These are phyloP conservation scores for Coecobrya sp. DNA, from an alignment of 2,888 invertebrate species.

Conservation along the genomic window DNA sequence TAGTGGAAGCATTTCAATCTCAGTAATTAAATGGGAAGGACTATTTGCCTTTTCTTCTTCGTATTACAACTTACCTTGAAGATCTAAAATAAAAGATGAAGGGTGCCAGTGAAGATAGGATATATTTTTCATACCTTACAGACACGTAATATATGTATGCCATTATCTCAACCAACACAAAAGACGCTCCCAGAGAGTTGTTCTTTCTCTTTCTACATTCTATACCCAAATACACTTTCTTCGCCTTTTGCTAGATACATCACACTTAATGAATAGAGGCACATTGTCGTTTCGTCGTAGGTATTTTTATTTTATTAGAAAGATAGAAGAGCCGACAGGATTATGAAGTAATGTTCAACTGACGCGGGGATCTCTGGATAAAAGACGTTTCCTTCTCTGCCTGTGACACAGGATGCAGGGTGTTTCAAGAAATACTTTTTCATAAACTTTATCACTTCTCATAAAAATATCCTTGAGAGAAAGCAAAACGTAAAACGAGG, in stretches of 20 bases:
- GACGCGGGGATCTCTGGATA: background rate
- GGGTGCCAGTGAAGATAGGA: background rate
- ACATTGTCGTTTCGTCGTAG: slow-evolving; percentile 31
- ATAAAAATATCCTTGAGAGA: slow-evolving; percentile 15
- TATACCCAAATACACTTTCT: background rate
- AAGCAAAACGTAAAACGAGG: background rate
- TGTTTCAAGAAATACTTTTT: slow-evolving; percentile 26
- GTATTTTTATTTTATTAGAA: slow-evolving; percentile 43
- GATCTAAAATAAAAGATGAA: background rate
- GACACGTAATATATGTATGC: background rate
- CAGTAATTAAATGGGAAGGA: slow-evolving; percentile 32
- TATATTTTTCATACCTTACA: too few species aligned
- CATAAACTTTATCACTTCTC: slow-evolving; percentile 31
- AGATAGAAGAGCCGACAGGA: slow-evolving; percentile 32
- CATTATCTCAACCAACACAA: background rate
- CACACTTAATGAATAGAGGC: slow-evolving; percentile 43
- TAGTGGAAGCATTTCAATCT: slow-evolving; percentile 33
- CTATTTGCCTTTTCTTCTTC: background rate
- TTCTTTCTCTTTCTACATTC: background rate
- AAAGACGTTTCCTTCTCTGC: slow-evolving; percentile 18
- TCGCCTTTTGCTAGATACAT: slow-evolving; percentile 3
- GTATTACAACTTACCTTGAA: background rate
- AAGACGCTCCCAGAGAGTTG: slow-evolving; percentile 4
- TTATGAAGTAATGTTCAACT: slow-evolving; percentile 22
- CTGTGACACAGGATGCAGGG: slow-evolving; percentile 3